Base-by-base conservation (phyloP, 2,113 vertebrate genomes). In the Abramis brama region DNA sequence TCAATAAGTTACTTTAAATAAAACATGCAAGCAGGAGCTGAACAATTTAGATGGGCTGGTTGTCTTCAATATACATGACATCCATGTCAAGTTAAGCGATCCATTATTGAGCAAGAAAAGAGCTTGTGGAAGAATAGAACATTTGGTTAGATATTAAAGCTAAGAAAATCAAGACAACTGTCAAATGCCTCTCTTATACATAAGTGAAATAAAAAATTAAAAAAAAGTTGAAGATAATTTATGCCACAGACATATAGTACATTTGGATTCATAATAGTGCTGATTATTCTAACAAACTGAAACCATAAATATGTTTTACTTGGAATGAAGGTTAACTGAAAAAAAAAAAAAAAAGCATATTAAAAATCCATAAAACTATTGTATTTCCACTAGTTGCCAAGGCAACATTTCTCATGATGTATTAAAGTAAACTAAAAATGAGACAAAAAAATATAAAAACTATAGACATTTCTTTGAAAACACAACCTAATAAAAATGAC, bases 1-100 rank as follows among this genome's bases (percentile, higher is more conserved):
- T 79, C 78, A 47, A 80, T 47, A 64, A 80, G 23, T 80, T 80
- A 47, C 78, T 80, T 45, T 11, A 27, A 80, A 80, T 80, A 45
- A n/a, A 64, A 80, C 13, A 19, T 80, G 36, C 59, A 43, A 36
- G 6, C 21, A 60, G 55, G 59, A 80, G 59, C 39, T 27, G 39
- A 80, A 64, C 33, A 64, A 47, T 64, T 62, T 64, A 45, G 7
- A 15, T 80, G 78, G 19, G n/a, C 59, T 64, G 39, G 59, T 64
- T 47, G 59, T 77, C 11, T 47, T 80, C 13, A 80, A 27, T 64
- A 27, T 62, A 33, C 33, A 43, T 79, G 23, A 62, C 33, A 39
- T 43, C 30, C 23, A 62, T 43, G 77, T 62, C 55, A 60, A 59
- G 76, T 12, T 79, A 60, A 39, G 12, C 43, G 36, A 79, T 43